Conservation (phyloP, 2,113 vertebrate genomes). For the Oophaga pumilio region DNA sequence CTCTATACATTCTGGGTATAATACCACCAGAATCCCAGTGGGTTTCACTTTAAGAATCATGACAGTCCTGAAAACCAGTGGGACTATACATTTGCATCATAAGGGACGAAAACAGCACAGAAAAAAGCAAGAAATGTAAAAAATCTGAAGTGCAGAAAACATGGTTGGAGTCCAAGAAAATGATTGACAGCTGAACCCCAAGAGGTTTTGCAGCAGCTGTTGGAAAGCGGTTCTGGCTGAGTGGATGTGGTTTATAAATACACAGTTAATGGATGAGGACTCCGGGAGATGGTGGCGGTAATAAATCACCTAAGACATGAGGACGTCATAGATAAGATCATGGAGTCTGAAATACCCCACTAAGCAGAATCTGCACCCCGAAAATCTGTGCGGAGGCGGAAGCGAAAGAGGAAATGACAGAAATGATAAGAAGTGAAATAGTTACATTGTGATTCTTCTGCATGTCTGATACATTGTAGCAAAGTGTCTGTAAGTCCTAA, state of each 20-base stretch:
- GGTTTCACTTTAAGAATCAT: neutral
- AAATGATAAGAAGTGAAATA: neutral
- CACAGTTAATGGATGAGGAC: neutral
- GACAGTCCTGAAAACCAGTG: neutral
- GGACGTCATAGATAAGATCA: neutral
- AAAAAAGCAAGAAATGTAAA: neutral
- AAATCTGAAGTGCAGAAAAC: neutral
- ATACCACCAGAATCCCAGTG: neutral
- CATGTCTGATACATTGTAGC: neutral
- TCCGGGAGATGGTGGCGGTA: neutral
- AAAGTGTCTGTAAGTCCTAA: no score
- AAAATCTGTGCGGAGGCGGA: neutral
- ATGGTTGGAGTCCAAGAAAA: neutral
- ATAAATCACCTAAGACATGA: neutral
- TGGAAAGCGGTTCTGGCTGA: neutral
- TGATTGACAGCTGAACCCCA: conserved; percentile 1
- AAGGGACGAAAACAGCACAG: neutral
- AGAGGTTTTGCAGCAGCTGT: conserved; percentile 31
- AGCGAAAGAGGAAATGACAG: neutral
- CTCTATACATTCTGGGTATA: neutral
- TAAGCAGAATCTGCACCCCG: neutral
- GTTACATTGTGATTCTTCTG: neutral
- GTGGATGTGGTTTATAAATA: neutral
- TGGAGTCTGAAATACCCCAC: neutral
- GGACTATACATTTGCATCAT: neutral